Conservation (phyloP, 2,888 invertebrate genomes). For the Metellina segmentata region DNA sequence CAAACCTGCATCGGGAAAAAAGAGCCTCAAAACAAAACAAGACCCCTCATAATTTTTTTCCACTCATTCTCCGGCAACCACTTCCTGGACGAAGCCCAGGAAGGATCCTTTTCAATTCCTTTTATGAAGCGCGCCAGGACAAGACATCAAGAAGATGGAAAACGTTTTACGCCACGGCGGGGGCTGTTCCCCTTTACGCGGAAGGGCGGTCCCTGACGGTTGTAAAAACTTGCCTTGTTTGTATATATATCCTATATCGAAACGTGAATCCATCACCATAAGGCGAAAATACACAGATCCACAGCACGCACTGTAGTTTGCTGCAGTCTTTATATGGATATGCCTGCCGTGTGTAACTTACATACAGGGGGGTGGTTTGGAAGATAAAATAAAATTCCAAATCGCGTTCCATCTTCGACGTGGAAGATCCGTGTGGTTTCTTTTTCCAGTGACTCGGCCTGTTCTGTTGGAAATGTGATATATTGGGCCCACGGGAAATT, state of each 20-base stretch:
- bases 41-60: neutral
- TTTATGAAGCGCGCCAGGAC: conserved; percentile 22
- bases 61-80: too few species aligned
- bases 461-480: neutral
- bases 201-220: conserved; percentile 6
- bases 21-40: neutral
- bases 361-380: neutral
- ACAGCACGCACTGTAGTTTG: neutral
- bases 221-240: conserved; percentile 16
- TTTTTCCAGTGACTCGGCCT: neutral
- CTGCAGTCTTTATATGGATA: neutral
- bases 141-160: conserved; percentile 13
- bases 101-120: conserved; percentile 11
- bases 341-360: neutral
- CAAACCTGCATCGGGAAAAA: neutral
- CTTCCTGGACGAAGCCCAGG: too few species aligned
- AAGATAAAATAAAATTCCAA: conserved; percentile 12
- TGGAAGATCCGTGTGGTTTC: conserved; percentile 20
- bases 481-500: conserved; percentile 27
- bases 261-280: conserved; percentile 38
- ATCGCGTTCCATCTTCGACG: conserved; percentile 31
- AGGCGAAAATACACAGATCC: neutral
- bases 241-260: neutral
- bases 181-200: neutral
- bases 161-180: conserved; percentile 21